These are phyloP conservation scores for Scelioninae gen. 2 DNA, from an alignment of 2,888 invertebrate species.

Conservation along the genomic window DNA sequence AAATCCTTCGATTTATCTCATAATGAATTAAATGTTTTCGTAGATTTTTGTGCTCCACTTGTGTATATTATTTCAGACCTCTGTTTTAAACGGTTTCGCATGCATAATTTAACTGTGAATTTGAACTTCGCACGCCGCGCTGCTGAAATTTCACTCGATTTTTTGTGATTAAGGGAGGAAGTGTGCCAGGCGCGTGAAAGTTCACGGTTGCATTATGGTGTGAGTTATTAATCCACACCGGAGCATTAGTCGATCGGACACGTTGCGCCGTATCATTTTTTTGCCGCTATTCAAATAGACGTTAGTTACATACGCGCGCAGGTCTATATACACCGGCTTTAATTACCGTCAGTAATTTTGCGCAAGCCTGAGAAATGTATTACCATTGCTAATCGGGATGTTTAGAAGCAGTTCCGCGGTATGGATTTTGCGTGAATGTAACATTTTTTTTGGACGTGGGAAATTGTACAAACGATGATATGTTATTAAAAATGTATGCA, in stretches of 20 bases:
- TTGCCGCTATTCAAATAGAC: background rate
- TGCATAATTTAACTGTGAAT: constrained; percentile 31
- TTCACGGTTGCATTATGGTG: constrained; percentile 41
- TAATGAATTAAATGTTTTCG: no score
- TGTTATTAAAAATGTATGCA: no score
- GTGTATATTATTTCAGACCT: no score
- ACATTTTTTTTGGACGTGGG: no score
- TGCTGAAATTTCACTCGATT: constrained; percentile 52
- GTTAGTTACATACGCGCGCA: constrained; percentile 8
- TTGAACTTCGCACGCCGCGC: constrained; percentile 35
- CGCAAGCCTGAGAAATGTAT: constrained; percentile 22
- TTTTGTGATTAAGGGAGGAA: constrained; percentile 52
- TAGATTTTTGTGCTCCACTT: background rate
- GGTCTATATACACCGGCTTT: background rate
- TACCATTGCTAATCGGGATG: background rate
- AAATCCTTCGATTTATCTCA: no score
- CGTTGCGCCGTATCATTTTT: constrained; percentile 10
- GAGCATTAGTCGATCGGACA: no score
- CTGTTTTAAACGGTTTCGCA: constrained; percentile 3
- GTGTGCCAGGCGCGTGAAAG: constrained; percentile 59
- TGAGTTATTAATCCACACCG: constrained; percentile 51
- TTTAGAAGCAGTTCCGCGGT: no score
- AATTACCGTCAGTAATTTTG: constrained; percentile 7
- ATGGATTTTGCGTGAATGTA: no score
- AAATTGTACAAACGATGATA: no score